Evolutionary conservation across 2,888 invertebrate genomes (phyloP).

Genomic region (Erpobdella octoculata): DNA sequence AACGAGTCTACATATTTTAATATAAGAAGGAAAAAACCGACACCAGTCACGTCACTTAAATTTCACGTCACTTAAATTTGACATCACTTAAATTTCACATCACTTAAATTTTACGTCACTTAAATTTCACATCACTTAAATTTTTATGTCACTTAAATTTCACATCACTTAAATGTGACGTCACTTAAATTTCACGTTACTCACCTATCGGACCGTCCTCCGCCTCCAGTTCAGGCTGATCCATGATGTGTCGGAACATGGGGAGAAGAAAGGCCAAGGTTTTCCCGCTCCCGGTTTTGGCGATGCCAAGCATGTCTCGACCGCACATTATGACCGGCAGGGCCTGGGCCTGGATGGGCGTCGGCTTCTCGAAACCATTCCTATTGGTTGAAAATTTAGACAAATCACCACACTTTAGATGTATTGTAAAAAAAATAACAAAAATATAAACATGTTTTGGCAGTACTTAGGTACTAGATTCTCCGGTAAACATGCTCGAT

Average conservation of each 20-base stretch:
- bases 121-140: too few relatives aligned
- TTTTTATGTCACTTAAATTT: too few relatives aligned
- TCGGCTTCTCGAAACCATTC: conserved; percentile 81
- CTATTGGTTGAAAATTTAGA: conserved; percentile 41
- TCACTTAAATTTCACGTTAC: too few relatives aligned
- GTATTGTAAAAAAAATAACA: background rate
- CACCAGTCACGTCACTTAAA: too few relatives aligned
- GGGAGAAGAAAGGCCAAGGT: conserved; percentile 94
- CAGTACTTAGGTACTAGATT: too few relatives aligned
- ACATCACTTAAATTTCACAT: background rate
- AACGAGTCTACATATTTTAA: too few relatives aligned
- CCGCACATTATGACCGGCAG: conserved; percentile 85
- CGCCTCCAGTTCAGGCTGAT: conserved; percentile 85
- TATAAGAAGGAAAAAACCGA: too few relatives aligned
- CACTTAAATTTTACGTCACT: background rate
- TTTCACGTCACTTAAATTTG: too few relatives aligned
- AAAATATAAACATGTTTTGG: too few relatives aligned
- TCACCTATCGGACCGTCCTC: conserved; percentile 84
- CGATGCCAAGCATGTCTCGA: conserved; percentile 95
- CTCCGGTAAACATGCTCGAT: too few relatives aligned
- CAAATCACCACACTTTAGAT: background rate
- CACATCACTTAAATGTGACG: too few relatives aligned
- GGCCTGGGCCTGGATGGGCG: conserved; percentile 96
- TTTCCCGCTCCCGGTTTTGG: conserved; percentile 97
- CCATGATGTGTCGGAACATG: conserved; percentile 90